phyloP scores from a whole-genome alignment of 2,797 vertebrate species.

The Podarcis lilfordi region DNA sequence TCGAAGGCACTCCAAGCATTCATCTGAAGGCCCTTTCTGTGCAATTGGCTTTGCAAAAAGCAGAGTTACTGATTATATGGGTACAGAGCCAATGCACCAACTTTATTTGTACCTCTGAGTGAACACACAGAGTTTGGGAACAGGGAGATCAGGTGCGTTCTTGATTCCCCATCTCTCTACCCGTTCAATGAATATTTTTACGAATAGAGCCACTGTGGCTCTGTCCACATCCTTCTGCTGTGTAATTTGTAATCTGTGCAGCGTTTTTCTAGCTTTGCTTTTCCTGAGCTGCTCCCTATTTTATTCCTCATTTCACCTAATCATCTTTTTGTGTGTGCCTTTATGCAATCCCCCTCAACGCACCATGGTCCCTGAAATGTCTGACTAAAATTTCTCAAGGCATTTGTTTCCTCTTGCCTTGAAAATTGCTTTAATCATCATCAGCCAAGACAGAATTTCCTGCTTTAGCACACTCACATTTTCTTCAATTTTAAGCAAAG shows the following conservation, averaged over 20 bases:
- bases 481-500: neutral
- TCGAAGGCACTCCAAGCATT: neutral
- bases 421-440: neutral
- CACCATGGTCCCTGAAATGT: neutral
- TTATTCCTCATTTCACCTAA: neutral
- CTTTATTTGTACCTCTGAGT: neutral
- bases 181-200: neutral
- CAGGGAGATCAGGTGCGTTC: neutral
- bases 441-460: neutral
- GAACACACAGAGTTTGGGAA: neutral
- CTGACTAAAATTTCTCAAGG: neutral
- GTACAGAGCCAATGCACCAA: neutral
- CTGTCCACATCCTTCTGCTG: neutral
- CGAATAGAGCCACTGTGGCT: neutral
- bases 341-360: neutral
- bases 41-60: neutral
- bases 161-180: neutral
- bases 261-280: neutral
- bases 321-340: neutral
- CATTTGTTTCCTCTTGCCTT: slow-evolving; percentile 2
- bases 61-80: neutral
- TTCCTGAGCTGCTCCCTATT: neutral
- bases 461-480: too few species aligned
- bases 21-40: neutral
- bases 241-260: neutral